A percentile compares a stretch with the other conserved stretches of the same genome.
These are phyloP conservation scores for Pseudomyrmex dendroicus DNA, from an alignment of 1,140 invertebrate species.

Conservation along the genomic window DNA sequence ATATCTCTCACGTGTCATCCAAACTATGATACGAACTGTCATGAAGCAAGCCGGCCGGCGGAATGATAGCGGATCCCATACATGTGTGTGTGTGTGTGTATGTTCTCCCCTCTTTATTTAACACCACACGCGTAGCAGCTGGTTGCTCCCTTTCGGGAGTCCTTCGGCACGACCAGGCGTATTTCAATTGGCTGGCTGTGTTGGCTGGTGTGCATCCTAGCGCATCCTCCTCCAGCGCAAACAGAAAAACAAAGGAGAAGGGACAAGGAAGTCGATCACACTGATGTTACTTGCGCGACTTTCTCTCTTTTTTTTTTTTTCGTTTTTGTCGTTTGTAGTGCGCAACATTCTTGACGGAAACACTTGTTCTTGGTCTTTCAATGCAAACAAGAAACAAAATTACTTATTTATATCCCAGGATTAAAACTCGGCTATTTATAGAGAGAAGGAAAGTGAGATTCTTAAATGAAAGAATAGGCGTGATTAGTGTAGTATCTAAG, in stretches of 20 bases:
- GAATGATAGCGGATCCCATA: constrained; percentile 4
- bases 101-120: constrained; percentile 61
- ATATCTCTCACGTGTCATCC: background rate
- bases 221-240: constrained; percentile 65
- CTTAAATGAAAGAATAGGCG: no score
- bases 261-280: constrained; percentile 36
- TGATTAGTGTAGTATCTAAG: no score
- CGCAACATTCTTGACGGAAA: no score
- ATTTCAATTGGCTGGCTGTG: constrained; percentile 67
- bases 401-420: no score
- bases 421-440: no score
- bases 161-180: constrained; percentile 38
- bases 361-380: no score
- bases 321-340: background rate
- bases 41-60: constrained; percentile 7
- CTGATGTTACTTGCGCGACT: background rate
- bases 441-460: no score
- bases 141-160: constrained; percentile 54
- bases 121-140: constrained; percentile 39
- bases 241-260: constrained; percentile 36
- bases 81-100: background rate
- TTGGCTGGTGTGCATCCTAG: constrained; percentile 20
- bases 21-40: constrained; percentile 14
- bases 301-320: background rate
- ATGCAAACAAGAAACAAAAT: no score